These are phyloP conservation scores for Gymnopithys bicolor DNA, from an alignment of 2,797 vertebrate species.

Conservation along the genomic window DNA sequence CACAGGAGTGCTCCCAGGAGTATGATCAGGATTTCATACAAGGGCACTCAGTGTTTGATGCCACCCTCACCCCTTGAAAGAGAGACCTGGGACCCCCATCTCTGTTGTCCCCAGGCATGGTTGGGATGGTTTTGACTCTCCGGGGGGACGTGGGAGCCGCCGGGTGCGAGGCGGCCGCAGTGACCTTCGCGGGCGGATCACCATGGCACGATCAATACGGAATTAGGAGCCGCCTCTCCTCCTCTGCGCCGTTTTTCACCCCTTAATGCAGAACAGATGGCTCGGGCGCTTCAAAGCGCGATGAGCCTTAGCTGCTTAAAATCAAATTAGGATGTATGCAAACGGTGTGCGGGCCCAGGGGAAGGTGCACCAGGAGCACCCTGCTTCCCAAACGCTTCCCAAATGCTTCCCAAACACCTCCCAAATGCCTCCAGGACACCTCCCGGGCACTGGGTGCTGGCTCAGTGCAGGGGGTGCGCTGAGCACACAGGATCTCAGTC, in stretches of 20 bases:
- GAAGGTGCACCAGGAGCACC: background rate
- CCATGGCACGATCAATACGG: background rate
- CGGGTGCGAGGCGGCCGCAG: background rate
- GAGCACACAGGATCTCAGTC: fast-evolving
- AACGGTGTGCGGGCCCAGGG: background rate
- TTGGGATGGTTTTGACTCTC: background rate
- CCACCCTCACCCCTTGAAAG: fast-evolving
- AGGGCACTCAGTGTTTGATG: background rate
- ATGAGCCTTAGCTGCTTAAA: conserved; percentile 62
- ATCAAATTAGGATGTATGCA: conserved; percentile 62
- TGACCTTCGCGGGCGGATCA: background rate
- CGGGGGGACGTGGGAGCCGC: background rate
- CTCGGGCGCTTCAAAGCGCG: conserved; percentile 39
- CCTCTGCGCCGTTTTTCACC: conserved; percentile 9
- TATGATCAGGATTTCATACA: background rate
- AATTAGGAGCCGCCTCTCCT: background rate
- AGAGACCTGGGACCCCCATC: fast-evolving
- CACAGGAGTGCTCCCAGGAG: fast-evolving
- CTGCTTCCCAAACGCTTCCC: background rate
- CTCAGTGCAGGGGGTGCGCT: fast-evolving
- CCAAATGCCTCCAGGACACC: fast-evolving
- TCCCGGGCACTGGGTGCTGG: background rate
- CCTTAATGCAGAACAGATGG: conserved; percentile 54
- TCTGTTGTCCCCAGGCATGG: fast-evolving
- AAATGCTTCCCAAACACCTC: background rate